A percentile compares a stretch with the other conserved stretches of the same genome.
These are phyloP conservation scores for Tolypeutes matacus DNA, from an alignment of 2,797 vertebrate species.

Conservation along the genomic window DNA sequence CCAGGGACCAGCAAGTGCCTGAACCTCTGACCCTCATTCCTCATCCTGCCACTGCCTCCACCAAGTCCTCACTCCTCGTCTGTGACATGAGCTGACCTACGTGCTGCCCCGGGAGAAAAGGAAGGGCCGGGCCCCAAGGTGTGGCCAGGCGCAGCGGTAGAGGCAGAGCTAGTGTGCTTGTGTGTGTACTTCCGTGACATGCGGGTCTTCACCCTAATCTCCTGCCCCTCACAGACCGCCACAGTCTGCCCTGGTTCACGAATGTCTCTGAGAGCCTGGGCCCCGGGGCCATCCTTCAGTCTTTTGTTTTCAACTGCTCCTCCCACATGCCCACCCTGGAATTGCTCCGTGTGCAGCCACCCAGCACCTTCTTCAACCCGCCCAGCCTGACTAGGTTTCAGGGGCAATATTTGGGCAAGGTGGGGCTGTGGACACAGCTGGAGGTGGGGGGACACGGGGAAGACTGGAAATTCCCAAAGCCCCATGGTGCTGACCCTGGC, in stretches of 20 bases:
- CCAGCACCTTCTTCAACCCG: conserved; percentile 80
- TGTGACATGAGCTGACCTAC: not conserved
- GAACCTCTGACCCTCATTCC: not conserved
- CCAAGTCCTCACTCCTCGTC: not conserved
- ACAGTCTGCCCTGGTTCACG: conserved; percentile 76
- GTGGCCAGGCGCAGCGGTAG: not conserved
- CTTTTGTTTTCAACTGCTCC: conserved; percentile 83
- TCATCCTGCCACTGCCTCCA: not conserved
- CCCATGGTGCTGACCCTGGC: rapidly evolving
- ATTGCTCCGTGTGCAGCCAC: conserved; percentile 69
- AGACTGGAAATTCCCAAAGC: not conserved
- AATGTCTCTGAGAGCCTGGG: conserved; percentile 77
- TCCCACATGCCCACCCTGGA: conserved; percentile 59
- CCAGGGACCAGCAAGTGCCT: not conserved
- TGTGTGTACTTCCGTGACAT: not conserved
- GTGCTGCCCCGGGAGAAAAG: not conserved
- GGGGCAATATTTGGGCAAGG: conserved; percentile 63
- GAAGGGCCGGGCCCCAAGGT: not conserved
- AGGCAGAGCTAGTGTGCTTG: not conserved
- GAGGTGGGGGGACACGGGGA: not conserved
- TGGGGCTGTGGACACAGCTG: not conserved
- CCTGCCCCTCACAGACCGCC: conserved; percentile 74
- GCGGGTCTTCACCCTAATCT: not conserved
- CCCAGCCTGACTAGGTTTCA: conserved; percentile 51
- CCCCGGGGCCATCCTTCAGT: not conserved